These are phyloP conservation scores for Drosophila algonquin DNA, from an alignment of 2,888 invertebrate genomes.

Conservation along the genomic window DNA sequence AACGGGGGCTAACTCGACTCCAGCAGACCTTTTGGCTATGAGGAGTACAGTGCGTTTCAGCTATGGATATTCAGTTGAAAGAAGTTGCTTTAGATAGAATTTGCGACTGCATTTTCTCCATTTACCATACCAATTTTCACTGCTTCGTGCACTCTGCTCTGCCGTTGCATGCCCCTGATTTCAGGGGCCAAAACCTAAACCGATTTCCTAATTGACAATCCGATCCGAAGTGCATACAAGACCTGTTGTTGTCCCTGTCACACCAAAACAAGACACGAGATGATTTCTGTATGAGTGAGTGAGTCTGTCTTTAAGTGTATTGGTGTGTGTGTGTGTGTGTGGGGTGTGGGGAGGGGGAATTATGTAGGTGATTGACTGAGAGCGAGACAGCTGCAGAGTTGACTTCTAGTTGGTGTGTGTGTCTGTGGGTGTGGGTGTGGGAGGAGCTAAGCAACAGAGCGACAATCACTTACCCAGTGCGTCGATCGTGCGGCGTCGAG, in stretches of 20 bases:
- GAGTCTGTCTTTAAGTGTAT: conserved; percentile 5
- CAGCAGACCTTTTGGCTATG: not conserved
- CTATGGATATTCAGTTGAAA: not conserved
- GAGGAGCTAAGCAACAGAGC: conserved; percentile 8
- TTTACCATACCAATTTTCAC: no score
- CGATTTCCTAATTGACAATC: not conserved
- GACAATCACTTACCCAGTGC: conserved; percentile 81
- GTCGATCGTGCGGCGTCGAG: conserved; percentile 83
- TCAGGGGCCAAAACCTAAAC: not conserved
- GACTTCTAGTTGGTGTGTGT: conserved; percentile 30
- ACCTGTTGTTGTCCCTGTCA: conserved; percentile 6
- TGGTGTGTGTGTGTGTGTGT: conserved; percentile 14
- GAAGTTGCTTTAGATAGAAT: not conserved
- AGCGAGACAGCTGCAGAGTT: conserved; percentile 24
- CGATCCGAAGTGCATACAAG: conserved; percentile 20
- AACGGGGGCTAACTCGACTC: not conserved
- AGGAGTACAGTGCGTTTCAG: not conserved
- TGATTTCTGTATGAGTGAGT: conserved; percentile 38
- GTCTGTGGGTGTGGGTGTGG: conserved; percentile 35
- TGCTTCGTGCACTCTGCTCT: not conserved
- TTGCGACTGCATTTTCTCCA: not conserved
- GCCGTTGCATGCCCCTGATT: not conserved
- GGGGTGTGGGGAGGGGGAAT: conserved; percentile 12
- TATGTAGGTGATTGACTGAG: conserved; percentile 21
- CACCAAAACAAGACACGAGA: conserved; percentile 30